These are phyloP conservation scores for Lasioglossum zephyrum DNA, from an alignment of 2,888 invertebrate species.

Conservation along the genomic window DNA sequence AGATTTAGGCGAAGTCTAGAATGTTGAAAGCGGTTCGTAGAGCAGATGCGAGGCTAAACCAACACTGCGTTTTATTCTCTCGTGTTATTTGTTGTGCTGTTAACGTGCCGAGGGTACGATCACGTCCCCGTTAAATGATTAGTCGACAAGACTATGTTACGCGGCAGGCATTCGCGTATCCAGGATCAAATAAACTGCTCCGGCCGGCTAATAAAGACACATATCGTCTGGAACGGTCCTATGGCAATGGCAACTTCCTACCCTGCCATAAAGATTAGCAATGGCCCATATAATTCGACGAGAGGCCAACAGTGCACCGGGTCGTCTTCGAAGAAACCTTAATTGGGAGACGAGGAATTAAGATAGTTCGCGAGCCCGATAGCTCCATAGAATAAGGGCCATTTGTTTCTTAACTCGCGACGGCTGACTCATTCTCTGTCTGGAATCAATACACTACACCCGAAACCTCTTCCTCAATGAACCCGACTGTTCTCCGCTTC, in stretches of 20 bases:
- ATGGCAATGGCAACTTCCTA: slow-evolving; percentile 50
- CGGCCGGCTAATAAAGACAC: slow-evolving; percentile 69
- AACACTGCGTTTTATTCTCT: background rate
- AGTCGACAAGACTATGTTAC: slow-evolving; percentile 25
- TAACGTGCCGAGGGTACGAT: slow-evolving; percentile 9
- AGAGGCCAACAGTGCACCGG: slow-evolving; percentile 38
- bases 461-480: background rate
- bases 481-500: background rate
- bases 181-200: slow-evolving; percentile 59
- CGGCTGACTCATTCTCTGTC: slow-evolving; percentile 60
- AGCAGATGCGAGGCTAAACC: background rate
- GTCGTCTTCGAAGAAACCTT: slow-evolving; percentile 66
- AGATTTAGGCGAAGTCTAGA: background rate
- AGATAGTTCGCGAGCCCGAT: slow-evolving; percentile 66
- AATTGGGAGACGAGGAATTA: slow-evolving; percentile 71
- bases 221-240: slow-evolving; percentile 59
- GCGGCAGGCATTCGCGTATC: slow-evolving; percentile 23
- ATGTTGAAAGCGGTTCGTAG: background rate
- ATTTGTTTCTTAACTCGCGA: slow-evolving; percentile 62
- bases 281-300: slow-evolving; percentile 73
- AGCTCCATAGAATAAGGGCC: slow-evolving; percentile 62
- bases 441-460: slow-evolving; percentile 50
- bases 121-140: slow-evolving; percentile 42
- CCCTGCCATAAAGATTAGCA: slow-evolving; percentile 72
- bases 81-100: background rate